Conservation (phyloP, 2,888 invertebrate genomes). For the Mayetiola destructor region DNA sequence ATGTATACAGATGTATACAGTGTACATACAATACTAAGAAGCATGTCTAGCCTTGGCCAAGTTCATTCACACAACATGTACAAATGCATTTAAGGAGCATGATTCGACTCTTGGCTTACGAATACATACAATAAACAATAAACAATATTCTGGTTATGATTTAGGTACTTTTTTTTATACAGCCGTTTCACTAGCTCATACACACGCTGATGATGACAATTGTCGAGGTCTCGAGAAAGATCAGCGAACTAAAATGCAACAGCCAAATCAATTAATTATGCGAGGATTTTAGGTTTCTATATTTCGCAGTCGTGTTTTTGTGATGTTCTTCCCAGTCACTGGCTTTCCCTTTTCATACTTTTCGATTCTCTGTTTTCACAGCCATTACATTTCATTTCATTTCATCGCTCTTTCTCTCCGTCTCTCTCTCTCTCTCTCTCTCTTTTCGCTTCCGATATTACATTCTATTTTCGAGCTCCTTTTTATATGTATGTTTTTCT, state of each 20-base stretch:
- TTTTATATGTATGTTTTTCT: background rate
- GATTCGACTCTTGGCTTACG: too few relatives aligned
- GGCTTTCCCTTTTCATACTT: background rate
- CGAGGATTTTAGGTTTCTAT: constrained; percentile 9
- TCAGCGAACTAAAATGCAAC: constrained; percentile 10
- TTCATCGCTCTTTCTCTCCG: background rate
- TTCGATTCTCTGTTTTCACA: background rate
- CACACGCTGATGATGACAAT: too few relatives aligned
- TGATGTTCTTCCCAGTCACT: background rate
- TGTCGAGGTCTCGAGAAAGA: too few relatives aligned
- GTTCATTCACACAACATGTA: too few relatives aligned
- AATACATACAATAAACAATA: too few relatives aligned
- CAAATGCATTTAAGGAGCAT: too few relatives aligned
- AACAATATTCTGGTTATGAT: too few relatives aligned
- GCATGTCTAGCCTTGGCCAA: constrained; percentile 10
- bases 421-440: background rate
- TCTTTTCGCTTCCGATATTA: background rate
- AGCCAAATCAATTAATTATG: constrained; percentile 11
- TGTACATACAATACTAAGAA: too few relatives aligned
- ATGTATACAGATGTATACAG: too few relatives aligned
- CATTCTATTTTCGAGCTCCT: background rate
- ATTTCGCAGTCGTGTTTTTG: too few relatives aligned
- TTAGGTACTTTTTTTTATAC: too few relatives aligned
- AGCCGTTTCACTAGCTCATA: too few relatives aligned
- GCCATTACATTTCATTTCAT: background rate